Evolutionary conservation across 2,113 vertebrate species (phyloP).

Genomic region (Lates calcarifer): DNA sequence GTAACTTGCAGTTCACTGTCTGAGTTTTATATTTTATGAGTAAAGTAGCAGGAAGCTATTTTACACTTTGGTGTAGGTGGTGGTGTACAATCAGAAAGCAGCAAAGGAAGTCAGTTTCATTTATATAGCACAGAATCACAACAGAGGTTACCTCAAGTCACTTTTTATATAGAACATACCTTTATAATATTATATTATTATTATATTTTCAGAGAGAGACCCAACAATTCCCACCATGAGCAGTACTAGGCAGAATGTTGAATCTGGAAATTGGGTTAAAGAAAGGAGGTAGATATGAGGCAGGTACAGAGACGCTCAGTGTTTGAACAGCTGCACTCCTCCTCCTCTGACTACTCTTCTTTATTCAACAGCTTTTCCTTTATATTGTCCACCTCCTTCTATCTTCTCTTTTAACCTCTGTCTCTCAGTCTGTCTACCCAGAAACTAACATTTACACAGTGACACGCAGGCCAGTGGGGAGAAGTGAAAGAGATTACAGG

Average conservation of each 20-base stretch:
- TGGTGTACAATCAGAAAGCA: neutral
- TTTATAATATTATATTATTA: no score
- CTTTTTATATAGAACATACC: no score
- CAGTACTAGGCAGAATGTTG: neutral
- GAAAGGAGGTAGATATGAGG: constrained; percentile 14
- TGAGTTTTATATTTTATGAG: no score
- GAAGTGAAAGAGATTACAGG: neutral
- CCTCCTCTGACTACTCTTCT: constrained; percentile 23
- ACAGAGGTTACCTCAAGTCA: no score
- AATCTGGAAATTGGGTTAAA: neutral
- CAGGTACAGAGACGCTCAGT: constrained; percentile 53
- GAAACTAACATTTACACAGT: neutral
- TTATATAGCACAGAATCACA: no score
- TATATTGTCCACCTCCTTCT: constrained; percentile 16
- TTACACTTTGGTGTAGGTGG: neutral
- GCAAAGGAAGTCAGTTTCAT: no score
- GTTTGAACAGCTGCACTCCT: constrained; percentile 68
- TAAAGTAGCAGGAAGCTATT: neutral
- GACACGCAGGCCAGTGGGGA: neutral
- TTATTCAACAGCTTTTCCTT: constrained; percentile 42
- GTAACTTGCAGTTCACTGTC: neutral
- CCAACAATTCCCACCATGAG: no score
- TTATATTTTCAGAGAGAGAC: no score
- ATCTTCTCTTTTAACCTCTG: constrained; percentile 3
- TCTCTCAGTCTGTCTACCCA: neutral